Base-by-base conservation (phyloP, 2,113 vertebrate genomes). In the Limnothrissa miodon region DNA sequence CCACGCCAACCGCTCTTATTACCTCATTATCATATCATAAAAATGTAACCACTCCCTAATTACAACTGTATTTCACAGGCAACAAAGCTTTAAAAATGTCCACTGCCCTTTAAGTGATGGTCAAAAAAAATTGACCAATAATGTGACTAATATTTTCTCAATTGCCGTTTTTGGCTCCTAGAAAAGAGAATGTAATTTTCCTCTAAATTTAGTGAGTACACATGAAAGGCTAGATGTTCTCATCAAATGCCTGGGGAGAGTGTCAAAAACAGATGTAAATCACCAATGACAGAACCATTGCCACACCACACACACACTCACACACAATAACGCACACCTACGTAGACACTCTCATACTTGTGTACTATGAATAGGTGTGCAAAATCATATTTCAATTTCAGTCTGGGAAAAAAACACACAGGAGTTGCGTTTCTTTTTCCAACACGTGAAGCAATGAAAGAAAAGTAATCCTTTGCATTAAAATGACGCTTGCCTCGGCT, bases 61-160 rank as follows among this genome's bases (percentile, higher is more conserved):
- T 29, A 29, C 59, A 9, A 25, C 59, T 29, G 10, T 29, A 66
- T 66, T 66, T 66, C 59, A 33, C 59, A 66, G 29, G n/a, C 59
- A 66, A 9, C 59, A 66, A 66, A 66, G 59, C 59, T 66, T 66
- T 66, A 33, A 66, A n/a, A 66, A 66, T 66, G 25, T 9, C 7
- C n/a, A 8, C n/a, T 25, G 29, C 29, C 66, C 66, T 74, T 6
- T 29, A 29, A 23, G n/a, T 13, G 66, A 36, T 11, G 13, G 29
- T 39, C 66, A 74, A 33, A 74, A 74, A 74, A 74, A 13, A 13
- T 11, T 10, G 25, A 74, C 13, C 11, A 42, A 2, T 42, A 42
- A 42, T 39, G 66, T 74, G 66, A 74, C 66, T 74, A 74, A 74
- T 74, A 74, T 74, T 33, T 74, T 74, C 66, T 74, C 3, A 74